phyloP scores from a whole-genome alignment of 2,797 vertebrate species.

The Characodon lateralis region DNA sequence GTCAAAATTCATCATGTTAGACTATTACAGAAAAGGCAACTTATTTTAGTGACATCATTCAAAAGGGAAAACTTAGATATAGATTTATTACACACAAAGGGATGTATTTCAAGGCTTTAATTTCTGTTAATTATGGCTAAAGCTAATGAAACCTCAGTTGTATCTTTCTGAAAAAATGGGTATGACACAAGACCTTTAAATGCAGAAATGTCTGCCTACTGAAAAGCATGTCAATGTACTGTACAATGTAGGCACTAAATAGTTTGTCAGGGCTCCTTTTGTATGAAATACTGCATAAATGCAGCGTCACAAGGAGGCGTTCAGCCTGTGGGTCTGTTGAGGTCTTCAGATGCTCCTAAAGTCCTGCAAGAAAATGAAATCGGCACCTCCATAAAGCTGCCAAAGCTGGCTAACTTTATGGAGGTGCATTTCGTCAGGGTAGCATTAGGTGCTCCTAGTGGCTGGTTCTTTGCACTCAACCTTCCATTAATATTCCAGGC shows the following conservation, averaged over 20 bases:
- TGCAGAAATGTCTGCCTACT: neutral
- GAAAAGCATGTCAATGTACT: neutral
- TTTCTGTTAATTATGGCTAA: neutral
- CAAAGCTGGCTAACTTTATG: too few relatives aligned
- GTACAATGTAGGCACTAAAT: neutral
- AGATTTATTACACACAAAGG: neutral
- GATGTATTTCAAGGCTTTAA: neutral
- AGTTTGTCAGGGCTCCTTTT: neutral
- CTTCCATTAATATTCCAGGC: neutral
- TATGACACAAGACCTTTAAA: neutral
- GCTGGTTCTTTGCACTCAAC: neutral
- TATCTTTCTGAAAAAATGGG: neutral
- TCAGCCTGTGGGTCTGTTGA: neutral
- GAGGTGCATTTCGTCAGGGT: neutral
- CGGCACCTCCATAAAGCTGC: neutral
- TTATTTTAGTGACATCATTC: neutral
- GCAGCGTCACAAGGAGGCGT: neutral
- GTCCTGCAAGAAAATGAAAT: neutral
- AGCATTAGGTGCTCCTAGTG: neutral
- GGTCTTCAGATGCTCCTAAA: neutral
- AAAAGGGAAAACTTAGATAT: neutral
- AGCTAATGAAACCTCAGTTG: neutral
- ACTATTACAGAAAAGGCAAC: neutral
- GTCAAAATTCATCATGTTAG: neutral
- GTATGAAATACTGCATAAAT: neutral